Evolutionary conservation across 2,797 vertebrate genomes (phyloP).

Genomic region (Sylvilagus floridanus): DNA sequence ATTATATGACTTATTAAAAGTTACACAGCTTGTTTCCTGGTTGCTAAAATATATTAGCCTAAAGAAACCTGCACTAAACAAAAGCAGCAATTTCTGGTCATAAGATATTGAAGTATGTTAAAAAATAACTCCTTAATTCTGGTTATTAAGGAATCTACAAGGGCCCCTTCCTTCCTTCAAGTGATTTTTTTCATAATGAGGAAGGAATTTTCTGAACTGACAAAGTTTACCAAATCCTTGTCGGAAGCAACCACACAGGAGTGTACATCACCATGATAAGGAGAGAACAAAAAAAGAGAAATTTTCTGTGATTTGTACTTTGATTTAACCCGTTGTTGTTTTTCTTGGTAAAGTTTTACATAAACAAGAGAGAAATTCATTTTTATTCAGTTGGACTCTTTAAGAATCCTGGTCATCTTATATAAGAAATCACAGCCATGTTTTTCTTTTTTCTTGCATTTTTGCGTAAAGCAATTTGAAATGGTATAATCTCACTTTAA

Average conservation of each 20-base stretch:
- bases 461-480: neutral
- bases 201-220: neutral
- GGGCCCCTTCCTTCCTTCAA: neutral
- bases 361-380: neutral
- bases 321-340: neutral
- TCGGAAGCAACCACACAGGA: neutral
- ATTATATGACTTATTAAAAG: constrained; percentile 32
- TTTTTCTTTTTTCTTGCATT: neutral
- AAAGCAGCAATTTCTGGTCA: constrained; percentile 14
- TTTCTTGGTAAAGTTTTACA: neutral
- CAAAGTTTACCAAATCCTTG: neutral
- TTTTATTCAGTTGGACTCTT: constrained; percentile 11
- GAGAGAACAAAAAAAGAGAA: neutral
- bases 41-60: neutral
- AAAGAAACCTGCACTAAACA: constrained; percentile 39
- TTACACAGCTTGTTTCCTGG: neutral
- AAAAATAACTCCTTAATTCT: constrained; percentile 54
- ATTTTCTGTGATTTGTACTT: neutral
- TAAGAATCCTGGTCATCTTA: neutral
- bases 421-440: neutral
- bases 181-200: constrained; percentile 47
- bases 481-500: neutral
- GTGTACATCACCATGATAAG: neutral
- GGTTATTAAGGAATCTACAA: neutral
- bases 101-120: neutral